These are phyloP conservation scores for Parnassius smintheus DNA, from an alignment of 2,888 invertebrate genomes.

Conservation along the genomic window DNA sequence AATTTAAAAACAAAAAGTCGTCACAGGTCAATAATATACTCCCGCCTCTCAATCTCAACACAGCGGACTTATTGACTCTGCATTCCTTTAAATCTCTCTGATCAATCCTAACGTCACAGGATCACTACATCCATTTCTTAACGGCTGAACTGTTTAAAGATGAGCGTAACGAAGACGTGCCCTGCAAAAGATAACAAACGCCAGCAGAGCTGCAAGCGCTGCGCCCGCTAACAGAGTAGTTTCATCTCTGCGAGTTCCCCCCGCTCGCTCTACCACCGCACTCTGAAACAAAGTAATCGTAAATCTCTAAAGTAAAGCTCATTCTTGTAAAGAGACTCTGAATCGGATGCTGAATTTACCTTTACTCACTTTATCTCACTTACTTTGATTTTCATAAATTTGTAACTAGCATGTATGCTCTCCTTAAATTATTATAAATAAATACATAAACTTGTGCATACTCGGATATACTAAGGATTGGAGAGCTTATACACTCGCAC, in stretches of 20 bases:
- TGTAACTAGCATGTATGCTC: too few species aligned
- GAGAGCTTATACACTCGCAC: too few species aligned
- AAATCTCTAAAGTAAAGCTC: too few species aligned
- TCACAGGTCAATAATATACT: too few species aligned
- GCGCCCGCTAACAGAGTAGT: slow-evolving; percentile 68
- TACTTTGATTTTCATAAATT: too few species aligned
- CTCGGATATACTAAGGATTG: too few species aligned
- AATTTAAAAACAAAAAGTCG: too few species aligned
- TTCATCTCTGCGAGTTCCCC: slow-evolving; percentile 65
- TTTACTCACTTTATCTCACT: too few species aligned
- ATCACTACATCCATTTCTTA: neutral
- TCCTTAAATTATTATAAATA: too few species aligned
- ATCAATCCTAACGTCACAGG: neutral
- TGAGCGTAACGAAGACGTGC: slow-evolving; percentile 60
- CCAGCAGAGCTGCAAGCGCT: slow-evolving; percentile 66
- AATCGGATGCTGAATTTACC: too few species aligned
- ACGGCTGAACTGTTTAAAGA: slow-evolving; percentile 40
- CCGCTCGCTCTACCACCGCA: slow-evolving; percentile 67
- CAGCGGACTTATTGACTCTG: neutral
- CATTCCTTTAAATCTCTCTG: neutral
- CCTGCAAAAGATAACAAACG: slow-evolving; percentile 67
- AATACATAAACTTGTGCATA: too few species aligned
- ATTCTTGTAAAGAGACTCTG: too few species aligned
- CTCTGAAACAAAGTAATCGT: slow-evolving; percentile 50
- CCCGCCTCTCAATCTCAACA: neutral